Conservation (phyloP, 2,888 invertebrate species). For the Megaustenia siamemsis region DNA sequence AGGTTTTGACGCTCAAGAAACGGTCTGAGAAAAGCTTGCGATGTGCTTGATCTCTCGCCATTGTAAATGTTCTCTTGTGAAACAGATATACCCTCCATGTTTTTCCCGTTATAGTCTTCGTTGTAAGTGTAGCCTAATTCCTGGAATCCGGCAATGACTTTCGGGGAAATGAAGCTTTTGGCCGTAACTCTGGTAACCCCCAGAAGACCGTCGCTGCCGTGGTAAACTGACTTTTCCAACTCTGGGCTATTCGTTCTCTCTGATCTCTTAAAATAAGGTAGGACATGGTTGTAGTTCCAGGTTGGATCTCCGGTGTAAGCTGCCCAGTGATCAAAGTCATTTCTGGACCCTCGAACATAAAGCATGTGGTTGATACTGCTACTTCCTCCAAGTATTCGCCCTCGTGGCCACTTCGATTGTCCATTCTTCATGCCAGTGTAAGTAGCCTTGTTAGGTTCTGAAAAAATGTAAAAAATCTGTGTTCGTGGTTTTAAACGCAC, state of each 20-base stretch:
- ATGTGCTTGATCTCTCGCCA: conserved; percentile 73
- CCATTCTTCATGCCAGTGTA: conserved; percentile 33
- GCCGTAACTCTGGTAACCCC: not conserved
- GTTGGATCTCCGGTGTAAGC: conserved; percentile 89
- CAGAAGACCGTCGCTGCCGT: not conserved
- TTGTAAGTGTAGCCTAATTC: not conserved
- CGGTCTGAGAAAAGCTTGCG: conserved; percentile 72
- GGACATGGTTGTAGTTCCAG: conserved; percentile 91
- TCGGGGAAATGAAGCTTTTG: not conserved
- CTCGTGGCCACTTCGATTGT: conserved; percentile 87
- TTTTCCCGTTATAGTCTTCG: conserved; percentile 31
- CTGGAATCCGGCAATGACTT: not conserved
- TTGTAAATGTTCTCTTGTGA: conserved; percentile 65
- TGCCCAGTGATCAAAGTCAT: conserved; percentile 94
- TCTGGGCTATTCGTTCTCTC: not conserved
- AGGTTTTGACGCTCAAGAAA: conserved; percentile 66
- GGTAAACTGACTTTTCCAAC: conserved; percentile 1
- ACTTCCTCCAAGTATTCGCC: conserved; percentile 92
- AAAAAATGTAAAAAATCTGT: no score
- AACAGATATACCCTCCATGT: conserved; percentile 60
- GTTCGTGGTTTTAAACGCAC: no score
- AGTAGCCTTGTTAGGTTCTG: conserved; percentile 24
- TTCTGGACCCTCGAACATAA: conserved; percentile 90
- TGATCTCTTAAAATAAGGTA: conserved; percentile 82
- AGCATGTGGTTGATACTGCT: conserved; percentile 94